Conservation (phyloP, 1,140 invertebrate species). For the Agrypnia vestita region DNA sequence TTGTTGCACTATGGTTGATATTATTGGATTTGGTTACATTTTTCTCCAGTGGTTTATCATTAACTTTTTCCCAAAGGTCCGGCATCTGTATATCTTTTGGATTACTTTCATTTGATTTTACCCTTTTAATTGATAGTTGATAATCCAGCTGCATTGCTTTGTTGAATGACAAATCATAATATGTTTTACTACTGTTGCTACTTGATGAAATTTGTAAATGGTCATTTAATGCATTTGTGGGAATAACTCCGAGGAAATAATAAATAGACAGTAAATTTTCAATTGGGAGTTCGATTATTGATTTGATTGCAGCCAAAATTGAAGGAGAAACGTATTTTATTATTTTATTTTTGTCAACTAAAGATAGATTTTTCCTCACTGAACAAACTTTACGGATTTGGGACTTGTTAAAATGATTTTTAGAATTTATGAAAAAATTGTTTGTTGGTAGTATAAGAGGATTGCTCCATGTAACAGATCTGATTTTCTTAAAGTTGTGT, state of each 20-base stretch:
- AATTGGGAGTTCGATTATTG: constrained; percentile 3
- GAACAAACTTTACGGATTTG: background rate
- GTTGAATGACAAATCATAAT: too few species aligned
- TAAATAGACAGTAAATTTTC: background rate
- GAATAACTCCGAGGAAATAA: background rate
- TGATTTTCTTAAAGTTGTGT: constrained; percentile 12
- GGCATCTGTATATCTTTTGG: too few species aligned
- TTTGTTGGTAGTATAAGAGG: background rate
- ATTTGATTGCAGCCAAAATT: constrained; percentile 4
- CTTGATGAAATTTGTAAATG: too few species aligned
- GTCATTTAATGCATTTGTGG: too few species aligned
- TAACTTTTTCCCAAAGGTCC: background rate
- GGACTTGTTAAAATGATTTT: background rate
- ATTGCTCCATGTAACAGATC: constrained; percentile 24
- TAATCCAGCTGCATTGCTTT: too few species aligned
- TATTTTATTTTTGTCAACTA: background rate
- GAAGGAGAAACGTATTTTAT: background rate
- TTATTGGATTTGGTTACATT: background rate
- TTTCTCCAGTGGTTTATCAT: background rate
- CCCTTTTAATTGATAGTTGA: too few species aligned
- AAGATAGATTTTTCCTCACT: background rate
- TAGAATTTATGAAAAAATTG: background rate
- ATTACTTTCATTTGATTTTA: too few species aligned
- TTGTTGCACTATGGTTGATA: background rate
- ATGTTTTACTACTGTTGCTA: too few species aligned